Percentiles rank a stretch among this genome's conserved stretches.
These are phyloP conservation scores for Pardalotus punctatus DNA, from an alignment of 2,113 vertebrate genomes.

Conservation along the genomic window DNA sequence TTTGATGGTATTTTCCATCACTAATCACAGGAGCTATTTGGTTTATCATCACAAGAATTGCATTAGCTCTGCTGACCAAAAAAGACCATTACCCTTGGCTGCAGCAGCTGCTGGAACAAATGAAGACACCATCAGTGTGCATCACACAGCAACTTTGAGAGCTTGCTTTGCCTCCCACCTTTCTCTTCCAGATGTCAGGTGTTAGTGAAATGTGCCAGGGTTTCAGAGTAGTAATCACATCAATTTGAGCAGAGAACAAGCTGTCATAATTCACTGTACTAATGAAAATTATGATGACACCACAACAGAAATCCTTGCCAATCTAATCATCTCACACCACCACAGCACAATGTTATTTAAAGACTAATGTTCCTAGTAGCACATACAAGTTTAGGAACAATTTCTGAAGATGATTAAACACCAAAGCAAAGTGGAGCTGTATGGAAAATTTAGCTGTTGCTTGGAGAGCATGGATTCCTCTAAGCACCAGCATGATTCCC, in stretches of 20 bases:
- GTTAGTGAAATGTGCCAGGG: conserved; percentile 8
- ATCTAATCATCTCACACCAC: conserved; percentile 48
- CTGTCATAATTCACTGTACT: conserved; percentile 51
- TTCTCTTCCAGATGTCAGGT: conserved; percentile 45
- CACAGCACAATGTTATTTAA: conserved; percentile 35
- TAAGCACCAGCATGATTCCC: neutral
- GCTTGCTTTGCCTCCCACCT: neutral
- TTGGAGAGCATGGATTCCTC: neutral
- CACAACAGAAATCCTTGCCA: conserved; percentile 59
- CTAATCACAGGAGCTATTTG: neutral
- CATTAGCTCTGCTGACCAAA: neutral
- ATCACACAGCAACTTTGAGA: neutral
- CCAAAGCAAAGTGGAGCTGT: neutral
- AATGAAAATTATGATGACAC: conserved; percentile 70
- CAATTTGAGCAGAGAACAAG: conserved; percentile 41
- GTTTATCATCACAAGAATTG: neutral
- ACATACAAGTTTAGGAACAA: conserved; percentile 14
- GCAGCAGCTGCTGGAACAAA: neutral
- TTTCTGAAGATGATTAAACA: conserved; percentile 34
- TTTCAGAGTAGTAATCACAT: conserved; percentile 49
- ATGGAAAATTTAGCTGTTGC: neutral
- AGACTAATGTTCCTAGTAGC: conserved; percentile 32
- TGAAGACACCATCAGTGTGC: neutral
- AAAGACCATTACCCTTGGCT: neutral
- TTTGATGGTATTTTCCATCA: neutral